These are phyloP conservation scores for Cyanoliseus patagonus DNA, from an alignment of 2,113 vertebrate species.

Conservation along the genomic window DNA sequence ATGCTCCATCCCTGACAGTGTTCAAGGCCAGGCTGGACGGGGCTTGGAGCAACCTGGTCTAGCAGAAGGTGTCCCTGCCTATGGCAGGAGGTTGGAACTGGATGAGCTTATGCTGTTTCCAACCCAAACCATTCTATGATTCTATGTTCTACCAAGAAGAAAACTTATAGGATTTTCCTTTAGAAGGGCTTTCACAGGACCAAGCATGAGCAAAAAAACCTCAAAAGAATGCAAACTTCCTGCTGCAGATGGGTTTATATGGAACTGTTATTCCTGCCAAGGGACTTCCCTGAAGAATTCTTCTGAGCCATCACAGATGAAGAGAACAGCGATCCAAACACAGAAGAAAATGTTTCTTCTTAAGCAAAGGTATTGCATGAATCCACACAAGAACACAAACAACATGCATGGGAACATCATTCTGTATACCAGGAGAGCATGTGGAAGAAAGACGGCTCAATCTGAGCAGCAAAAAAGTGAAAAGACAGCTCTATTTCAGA, in stretches of 20 bases:
- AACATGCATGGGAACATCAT: accelerated
- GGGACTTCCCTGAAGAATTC: neutral
- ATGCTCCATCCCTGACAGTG: too few species aligned
- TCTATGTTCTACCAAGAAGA: neutral
- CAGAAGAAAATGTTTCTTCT: neutral
- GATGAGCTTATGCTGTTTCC: too few species aligned
- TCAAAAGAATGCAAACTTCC: neutral
- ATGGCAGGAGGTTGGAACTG: too few species aligned
- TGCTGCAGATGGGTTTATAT: neutral
- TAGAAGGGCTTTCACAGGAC: neutral
- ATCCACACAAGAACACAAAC: neutral
- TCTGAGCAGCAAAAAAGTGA: neutral
- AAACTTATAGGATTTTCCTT: neutral
- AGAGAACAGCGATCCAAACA: neutral
- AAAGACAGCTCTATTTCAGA: neutral
- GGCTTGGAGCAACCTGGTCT: too few species aligned
- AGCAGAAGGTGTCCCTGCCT: too few species aligned
- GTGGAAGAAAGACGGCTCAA: neutral
- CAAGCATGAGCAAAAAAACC: neutral
- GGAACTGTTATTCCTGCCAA: neutral
- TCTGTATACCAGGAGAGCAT: accelerated
- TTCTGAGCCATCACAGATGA: neutral
- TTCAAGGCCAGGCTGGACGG: too few species aligned
- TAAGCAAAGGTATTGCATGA: neutral
- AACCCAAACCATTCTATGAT: too few species aligned